Conservation (phyloP, 2,113 vertebrate genomes). For the Panthera leo region DNA sequence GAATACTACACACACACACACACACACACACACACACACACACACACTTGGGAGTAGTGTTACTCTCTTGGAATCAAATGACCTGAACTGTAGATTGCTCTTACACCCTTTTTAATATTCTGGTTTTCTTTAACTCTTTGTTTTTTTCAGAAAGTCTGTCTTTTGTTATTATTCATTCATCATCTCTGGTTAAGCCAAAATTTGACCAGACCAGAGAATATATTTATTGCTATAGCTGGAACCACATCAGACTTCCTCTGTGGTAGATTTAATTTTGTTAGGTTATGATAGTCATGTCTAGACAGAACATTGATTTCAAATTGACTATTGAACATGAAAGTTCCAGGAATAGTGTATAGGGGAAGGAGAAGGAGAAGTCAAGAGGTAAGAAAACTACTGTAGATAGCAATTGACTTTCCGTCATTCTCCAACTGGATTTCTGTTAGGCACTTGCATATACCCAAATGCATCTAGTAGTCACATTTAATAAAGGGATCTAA, state of each 20-base stretch:
- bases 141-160: neutral
- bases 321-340: slow-evolving; percentile 76
- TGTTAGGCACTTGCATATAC: slow-evolving; percentile 34
- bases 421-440: slow-evolving; percentile 36
- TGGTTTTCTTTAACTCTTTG: slow-evolving; percentile 53
- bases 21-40: too few relatives aligned
- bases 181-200: slow-evolving; percentile 53
- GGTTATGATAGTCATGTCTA: slow-evolving; percentile 71
- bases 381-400: slow-evolving; percentile 43
- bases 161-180: slow-evolving; percentile 37
- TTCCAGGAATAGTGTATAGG: slow-evolving; percentile 68
- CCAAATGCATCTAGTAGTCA: neutral
- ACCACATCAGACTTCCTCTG: slow-evolving; percentile 66
- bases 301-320: slow-evolving; percentile 77
- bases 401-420: slow-evolving; percentile 18
- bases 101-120: slow-evolving; percentile 39
- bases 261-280: slow-evolving; percentile 71
- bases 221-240: slow-evolving; percentile 55
- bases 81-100: slow-evolving; percentile 45
- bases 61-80: slow-evolving; percentile 17
- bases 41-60: neutral
- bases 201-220: slow-evolving; percentile 42
- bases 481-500: slow-evolving; percentile 9
- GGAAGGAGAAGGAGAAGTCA: slow-evolving; percentile 49
- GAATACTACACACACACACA: neutral